Base-by-base conservation (phyloP, 2,888 invertebrate species). In the Drosophila paracracens region DNA sequence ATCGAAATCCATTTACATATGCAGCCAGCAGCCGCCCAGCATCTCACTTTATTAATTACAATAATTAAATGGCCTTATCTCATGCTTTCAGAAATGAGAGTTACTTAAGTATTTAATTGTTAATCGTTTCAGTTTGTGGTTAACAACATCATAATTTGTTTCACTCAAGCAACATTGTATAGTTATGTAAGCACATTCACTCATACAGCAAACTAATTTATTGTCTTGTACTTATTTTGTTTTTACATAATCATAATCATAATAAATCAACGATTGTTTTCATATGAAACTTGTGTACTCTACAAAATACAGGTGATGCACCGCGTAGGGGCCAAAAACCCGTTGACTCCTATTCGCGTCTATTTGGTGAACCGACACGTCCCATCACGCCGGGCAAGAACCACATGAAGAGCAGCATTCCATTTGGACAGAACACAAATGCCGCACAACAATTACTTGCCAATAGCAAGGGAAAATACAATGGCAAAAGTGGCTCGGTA, bases 321-420 rank as follows among this genome's bases (percentile, higher is more conserved):
- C 91, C 90, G 72, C 92, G 93, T 72, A 92, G 93, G 68, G 92
- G 82, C 71, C 92, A 92, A 81, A 93, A 92, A 82, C 92, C 89
- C 81, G 87, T 93, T 91, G 94, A 94, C 91, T 94, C 94, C 77
- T 93, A 94, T 92, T 94, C 94, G 86, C 94, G 94, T 83, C 93
- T 94, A 81, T 94, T 94, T 92, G 95, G 94, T 79, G 94, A 94
- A 86, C 94, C 94, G 83, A 93, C 94, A 82, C 93, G 94, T 92
- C 94, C 94, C 90, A 92, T 93, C 73, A 92, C 94, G 88, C 94
- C 94, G 88, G 93, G 93, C 88, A 94, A 94, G 92, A 94, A 94
- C 92, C 94, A 94, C 92, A 93, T 94, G 94, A 94, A 94, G 90
- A 94, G 94, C 93, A 94, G 92, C 93, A 94, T 94, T 89, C 92